Evolutionary conservation across 1,140 invertebrate species (phyloP), one percentile per base, ranked within the genome.

Genomic region (Drosophila varians): DNA sequence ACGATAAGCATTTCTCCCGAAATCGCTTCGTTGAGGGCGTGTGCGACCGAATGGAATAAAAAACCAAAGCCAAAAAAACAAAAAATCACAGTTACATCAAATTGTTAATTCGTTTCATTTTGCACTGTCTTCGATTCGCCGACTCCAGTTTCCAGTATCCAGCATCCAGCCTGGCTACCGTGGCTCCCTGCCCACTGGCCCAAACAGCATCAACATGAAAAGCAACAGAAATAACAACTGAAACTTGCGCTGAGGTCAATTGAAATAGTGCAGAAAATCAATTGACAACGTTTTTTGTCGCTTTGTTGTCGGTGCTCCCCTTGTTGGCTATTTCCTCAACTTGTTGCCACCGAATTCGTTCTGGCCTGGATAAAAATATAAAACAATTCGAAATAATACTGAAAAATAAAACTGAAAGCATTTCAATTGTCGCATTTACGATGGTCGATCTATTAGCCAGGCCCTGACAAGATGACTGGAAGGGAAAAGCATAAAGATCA

Each of bases 201-300:
- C 42, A 43, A 47, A 53, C 53, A 69, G 23, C 46, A 14, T 34
- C 64, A 52, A 46, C 55, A 70, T 16, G 68, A 64, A 73, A 58
- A 48, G 52, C 54, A 69, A 25, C 47, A 19, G 48, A 58, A 48
- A 52, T 48, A 70, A 42, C 16, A 42, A 16, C 38, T 19, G 16
- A 7, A 42, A 42, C 38, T 18, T 25, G 62, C 36, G 60, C 26
- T 64, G 78, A 89, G 84, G 83, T 87, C 84, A 82, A 88, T 78
- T 72, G 84, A 88, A 88, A 74, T 88, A 79, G 84, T 88, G 84
- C 84, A 88, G 68, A 88, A 88, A 88, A 88, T 88, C 84, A 88
- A 88, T 88, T 88, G 84, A 88, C 84, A 88, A 83, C 76, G 70
- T 80, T 84, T 86, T 58, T 64, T 66, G 53, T 68, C 43, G 62